A percentile compares a stretch with the other conserved stretches of the same genome.
These are phyloP conservation scores for Athripsodes cinereus DNA, from an alignment of 2,888 invertebrate species.

Conservation along the genomic window DNA sequence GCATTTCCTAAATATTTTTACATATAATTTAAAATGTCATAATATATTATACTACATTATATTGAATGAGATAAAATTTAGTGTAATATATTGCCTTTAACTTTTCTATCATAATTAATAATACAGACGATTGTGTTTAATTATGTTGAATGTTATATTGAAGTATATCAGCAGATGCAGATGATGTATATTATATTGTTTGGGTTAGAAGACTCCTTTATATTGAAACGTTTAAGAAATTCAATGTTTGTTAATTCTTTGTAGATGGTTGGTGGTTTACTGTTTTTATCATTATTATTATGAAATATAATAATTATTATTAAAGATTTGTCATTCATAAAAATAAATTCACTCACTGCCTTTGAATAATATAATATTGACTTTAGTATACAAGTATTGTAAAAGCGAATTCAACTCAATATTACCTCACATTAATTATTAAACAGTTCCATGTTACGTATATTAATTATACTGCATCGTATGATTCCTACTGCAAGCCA, in stretches of 20 bases:
- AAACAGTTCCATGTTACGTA: slow-evolving; percentile 6
- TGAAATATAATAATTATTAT: slow-evolving; percentile 11
- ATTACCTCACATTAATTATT: slow-evolving; percentile 17
- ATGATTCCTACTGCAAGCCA: too few species aligned
- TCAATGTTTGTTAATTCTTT: slow-evolving; percentile 22
- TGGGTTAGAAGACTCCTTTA: too few species aligned
- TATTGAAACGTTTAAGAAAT: slow-evolving; percentile 10
- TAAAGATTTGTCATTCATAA: slow-evolving; percentile 26
- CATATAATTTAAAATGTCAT: too few species aligned
- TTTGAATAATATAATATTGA: slow-evolving; percentile 26
- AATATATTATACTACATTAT: too few species aligned
- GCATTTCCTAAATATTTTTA: too few species aligned
- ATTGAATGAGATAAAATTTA: too few species aligned
- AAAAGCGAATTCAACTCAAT: slow-evolving; percentile 14
- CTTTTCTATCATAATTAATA: too few species aligned
- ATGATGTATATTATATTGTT: too few species aligned
- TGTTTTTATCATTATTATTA: slow-evolving; percentile 21
- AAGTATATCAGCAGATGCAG: too few species aligned
- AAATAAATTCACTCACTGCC: slow-evolving; percentile 28
- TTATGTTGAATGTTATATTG: too few species aligned
- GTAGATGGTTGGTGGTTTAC: slow-evolving; percentile 21
- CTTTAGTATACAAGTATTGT: slow-evolving; percentile 21
- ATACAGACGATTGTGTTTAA: too few species aligned
- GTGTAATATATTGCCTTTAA: too few species aligned
- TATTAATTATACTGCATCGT: neutral